Base-by-base conservation (phyloP, 2,113 vertebrate species). In the Canis aureus region DNA sequence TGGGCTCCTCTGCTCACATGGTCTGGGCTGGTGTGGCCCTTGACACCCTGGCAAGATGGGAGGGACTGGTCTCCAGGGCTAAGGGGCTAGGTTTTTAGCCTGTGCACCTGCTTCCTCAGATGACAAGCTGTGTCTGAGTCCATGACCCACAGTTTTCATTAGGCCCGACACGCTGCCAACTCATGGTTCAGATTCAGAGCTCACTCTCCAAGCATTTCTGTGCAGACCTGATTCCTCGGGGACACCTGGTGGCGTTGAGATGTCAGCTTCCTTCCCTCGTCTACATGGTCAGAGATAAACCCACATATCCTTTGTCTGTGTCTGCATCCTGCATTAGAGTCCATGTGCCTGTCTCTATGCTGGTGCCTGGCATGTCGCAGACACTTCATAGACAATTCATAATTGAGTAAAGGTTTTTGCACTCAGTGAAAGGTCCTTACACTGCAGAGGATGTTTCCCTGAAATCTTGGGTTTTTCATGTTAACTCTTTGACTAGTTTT, bases 111-210 rank as follows among this genome's bases (percentile, higher is more conserved):
- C 38, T 17, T 35, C 27, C 17, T 9, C 5, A 73, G 53, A n/a
- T 0, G 20, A n/a, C 49, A 16, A n/a, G 51, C 12, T 5, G 15
- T 32, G 29, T 43, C 51, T 20, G 3, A 12, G 57, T 57, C n/a
- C 11, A 3, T 13, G 4, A 22, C 5, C 11, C n/a, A 1, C 12
- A 1, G 15, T 32, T 67, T 66, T 19, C 69, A 43, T 51, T 2
- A 5, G 20, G 2, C 16, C 6, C 11, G 0, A 38, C 32, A 22
- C 16, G 43, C 9, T 1, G 0, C 22, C 7, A 10, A 35, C n/a
- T 55, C 1, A 0, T 5, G 27, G 35, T 17, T n/a, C 20, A 9
- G 74, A 11, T 27, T 20, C 3, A 4, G 8, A 67, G 35, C 19
- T 12, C n/a, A 23, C 29, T 38, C 2, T 5, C 4, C 43, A 6